Conservation (phyloP, 2,888 invertebrate genomes). For the Panopea generosa region DNA sequence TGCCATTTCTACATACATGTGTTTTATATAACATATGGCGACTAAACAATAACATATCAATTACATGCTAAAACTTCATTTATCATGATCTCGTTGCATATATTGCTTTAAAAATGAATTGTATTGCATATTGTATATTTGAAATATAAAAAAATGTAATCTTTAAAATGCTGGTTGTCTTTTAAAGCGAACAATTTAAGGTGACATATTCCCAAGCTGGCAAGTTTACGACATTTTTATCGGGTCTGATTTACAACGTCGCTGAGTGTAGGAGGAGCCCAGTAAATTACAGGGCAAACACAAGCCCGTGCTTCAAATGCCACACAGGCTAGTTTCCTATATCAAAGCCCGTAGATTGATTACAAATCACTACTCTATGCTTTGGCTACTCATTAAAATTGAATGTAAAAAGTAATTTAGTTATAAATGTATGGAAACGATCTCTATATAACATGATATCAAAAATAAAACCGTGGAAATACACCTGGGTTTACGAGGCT, state of each 20-base stretch:
- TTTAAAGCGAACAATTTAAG: too few species aligned
- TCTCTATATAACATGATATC: slow-evolving; percentile 7
- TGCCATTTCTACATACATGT: too few species aligned
- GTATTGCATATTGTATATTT: too few species aligned
- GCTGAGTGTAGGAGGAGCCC: slow-evolving; percentile 28
- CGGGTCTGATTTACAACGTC: slow-evolving; percentile 30
- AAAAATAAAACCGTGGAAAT: background rate
- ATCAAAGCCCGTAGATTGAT: slow-evolving; percentile 18
- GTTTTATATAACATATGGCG: too few species aligned
- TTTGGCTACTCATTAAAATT: background rate
- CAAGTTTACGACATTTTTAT: slow-evolving; percentile 25
- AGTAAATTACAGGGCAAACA: slow-evolving; percentile 35
- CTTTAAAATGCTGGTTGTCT: too few species aligned
- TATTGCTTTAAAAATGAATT: too few species aligned
- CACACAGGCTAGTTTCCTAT: slow-evolving; percentile 18
- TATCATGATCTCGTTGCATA: too few species aligned
- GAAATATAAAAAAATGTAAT: too few species aligned
- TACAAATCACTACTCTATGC: slow-evolving; percentile 6
- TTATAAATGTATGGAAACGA: slow-evolving; percentile 1
- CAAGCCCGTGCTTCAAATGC: slow-evolving; percentile 24
- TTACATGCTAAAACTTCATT: too few species aligned
- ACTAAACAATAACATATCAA: too few species aligned
- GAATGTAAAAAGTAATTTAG: slow-evolving; percentile 1
- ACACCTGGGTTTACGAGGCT: background rate
- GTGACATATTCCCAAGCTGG: slow-evolving; percentile 11